Conservation (phyloP, 35 echinoderm and acorn worm species). For the Lytechinus pictus region DNA sequence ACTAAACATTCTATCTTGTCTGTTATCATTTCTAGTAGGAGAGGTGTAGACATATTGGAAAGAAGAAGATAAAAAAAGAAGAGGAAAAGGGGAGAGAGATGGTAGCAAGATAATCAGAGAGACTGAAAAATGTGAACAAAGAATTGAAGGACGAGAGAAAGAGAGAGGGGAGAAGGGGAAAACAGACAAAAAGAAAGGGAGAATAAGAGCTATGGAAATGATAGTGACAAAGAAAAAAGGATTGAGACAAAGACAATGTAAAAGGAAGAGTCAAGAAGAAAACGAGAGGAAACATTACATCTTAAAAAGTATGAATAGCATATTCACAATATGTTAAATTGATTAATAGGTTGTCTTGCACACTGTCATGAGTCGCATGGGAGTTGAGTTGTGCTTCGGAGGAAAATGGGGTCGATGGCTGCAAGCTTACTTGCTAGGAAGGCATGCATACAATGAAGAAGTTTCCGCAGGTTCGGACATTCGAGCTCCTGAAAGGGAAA, state of each 20-base stretch:
- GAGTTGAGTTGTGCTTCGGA: slow-evolving; percentile 80
- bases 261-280: background rate
- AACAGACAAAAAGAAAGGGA: too few species aligned
- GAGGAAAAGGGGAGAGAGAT: too few species aligned
- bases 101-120: too few species aligned
- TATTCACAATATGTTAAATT: background rate
- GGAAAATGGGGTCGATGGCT: slow-evolving; percentile 87
- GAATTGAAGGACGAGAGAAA: too few species aligned
- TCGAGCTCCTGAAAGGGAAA: slow-evolving; percentile 86
- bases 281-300: background rate
- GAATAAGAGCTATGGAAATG: too few species aligned
- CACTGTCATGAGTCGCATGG: slow-evolving; percentile 62
- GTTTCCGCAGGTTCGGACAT: slow-evolving; percentile 89
- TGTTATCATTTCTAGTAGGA: background rate
- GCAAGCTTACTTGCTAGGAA: slow-evolving; percentile 95
- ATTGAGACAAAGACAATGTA: background rate
- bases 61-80: too few species aligned
- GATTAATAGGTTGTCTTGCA: background rate
- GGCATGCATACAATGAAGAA: slow-evolving; percentile 98
- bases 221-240: background rate
- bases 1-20: background rate
- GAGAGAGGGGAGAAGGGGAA: too few species aligned
- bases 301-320: background rate
- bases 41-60: background rate
- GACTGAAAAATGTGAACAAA: too few species aligned